Conservation (phyloP, 2,797 vertebrate species). For the Parotocinclus haroldoi region DNA sequence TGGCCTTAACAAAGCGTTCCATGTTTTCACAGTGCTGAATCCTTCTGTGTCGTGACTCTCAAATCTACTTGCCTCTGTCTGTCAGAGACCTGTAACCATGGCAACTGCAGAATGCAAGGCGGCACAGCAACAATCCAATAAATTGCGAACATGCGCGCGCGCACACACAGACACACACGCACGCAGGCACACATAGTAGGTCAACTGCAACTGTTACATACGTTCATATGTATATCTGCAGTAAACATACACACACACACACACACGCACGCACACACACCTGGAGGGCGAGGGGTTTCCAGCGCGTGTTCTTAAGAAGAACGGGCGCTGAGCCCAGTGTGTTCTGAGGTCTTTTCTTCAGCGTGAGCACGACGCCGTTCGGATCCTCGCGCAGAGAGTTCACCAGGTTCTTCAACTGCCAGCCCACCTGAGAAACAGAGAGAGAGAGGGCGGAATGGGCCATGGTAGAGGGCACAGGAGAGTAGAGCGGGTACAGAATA, state of each 20-base stretch:
- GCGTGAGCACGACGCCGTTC: conserved; percentile 74
- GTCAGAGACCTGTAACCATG: conserved; percentile 45
- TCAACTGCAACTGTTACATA: not conserved
- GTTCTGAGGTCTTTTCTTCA: conserved; percentile 79
- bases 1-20: not conserved
- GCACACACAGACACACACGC: conserved; percentile 25
- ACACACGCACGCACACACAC: conserved; percentile 49
- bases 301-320: conserved; percentile 75
- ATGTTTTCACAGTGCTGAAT: not conserved
- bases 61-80: conserved; percentile 34
- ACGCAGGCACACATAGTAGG: conserved; percentile 11
- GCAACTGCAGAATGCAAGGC: conserved; percentile 41
- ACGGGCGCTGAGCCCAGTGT: conserved; percentile 71
- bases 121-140: conserved; percentile 37
- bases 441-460: not conserved
- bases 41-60: conserved; percentile 37
- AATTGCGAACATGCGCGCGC: conserved; percentile 7
- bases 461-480: not conserved
- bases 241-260: not conserved
- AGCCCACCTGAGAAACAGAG: conserved; percentile 45
- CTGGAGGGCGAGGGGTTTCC: conserved; percentile 77
- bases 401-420: conserved; percentile 77
- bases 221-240: conserved; percentile 2
- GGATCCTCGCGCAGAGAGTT: conserved; percentile 76
- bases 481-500: not conserved